phyloP scores from a whole-genome alignment of 2,797 vertebrate genomes.

The Enteromius thamalakanensis region DNA sequence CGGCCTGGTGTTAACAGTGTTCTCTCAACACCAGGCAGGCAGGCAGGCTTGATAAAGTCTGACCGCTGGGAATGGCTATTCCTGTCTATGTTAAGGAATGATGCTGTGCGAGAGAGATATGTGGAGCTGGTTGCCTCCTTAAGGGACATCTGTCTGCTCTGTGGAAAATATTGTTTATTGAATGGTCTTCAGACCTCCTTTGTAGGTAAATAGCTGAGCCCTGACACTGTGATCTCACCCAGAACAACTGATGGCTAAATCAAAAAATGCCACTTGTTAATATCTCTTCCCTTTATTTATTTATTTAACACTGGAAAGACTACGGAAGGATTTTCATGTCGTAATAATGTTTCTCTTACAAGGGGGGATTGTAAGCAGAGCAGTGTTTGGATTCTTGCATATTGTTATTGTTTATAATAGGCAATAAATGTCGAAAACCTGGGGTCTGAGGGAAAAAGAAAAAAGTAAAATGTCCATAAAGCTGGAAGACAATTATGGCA shows the following conservation, averaged over 20 bases:
- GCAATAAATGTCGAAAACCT: background rate
- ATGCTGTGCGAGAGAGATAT: constrained; percentile 34
- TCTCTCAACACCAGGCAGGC: constrained; percentile 40
- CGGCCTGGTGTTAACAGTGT: constrained; percentile 29
- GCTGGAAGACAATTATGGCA: background rate
- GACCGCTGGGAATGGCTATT: constrained; percentile 30
- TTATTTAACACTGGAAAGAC: background rate
- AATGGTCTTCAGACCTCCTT: constrained; percentile 31
- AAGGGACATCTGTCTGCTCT: constrained; percentile 18
- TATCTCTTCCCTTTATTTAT: background rate
- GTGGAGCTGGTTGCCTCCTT: constrained; percentile 25
- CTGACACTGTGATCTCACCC: background rate
- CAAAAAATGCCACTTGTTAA: constrained; percentile 20
- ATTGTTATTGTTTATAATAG: background rate
- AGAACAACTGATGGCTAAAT: constrained; percentile 10
- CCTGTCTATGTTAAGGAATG: constrained; percentile 15
- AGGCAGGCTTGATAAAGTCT: constrained; percentile 40
- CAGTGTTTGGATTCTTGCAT: background rate
- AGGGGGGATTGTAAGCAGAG: background rate
- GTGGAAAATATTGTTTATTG: constrained; percentile 35
- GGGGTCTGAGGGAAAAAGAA: background rate
- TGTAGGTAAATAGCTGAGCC: constrained; percentile 9
- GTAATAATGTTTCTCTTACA: background rate
- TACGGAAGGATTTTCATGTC: background rate
- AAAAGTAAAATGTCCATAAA: background rate